Evolutionary conservation across 2,888 invertebrate genomes (phyloP).

Genomic region (Venusia cambrica): DNA sequence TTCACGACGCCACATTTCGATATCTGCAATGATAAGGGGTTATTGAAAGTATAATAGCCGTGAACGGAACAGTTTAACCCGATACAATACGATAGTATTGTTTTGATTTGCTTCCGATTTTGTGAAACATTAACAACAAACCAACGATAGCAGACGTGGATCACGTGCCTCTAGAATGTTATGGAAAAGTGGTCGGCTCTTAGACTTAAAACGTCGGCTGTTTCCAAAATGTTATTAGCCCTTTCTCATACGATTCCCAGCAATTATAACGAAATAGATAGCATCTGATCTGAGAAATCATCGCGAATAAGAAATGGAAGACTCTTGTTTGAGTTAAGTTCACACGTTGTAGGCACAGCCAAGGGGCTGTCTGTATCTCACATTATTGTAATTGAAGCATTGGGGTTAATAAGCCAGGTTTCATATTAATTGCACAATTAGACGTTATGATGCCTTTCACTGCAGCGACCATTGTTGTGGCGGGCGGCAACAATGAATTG

Average conservation of each 20-base stretch:
- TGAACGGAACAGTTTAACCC: constrained; percentile 19
- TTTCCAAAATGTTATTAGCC: constrained; percentile 10
- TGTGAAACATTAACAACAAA: constrained; percentile 11
- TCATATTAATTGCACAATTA: constrained; percentile 60
- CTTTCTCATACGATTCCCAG: constrained; percentile 17
- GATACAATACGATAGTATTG: constrained; percentile 22
- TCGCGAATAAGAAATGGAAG: constrained; percentile 35
- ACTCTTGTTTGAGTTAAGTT: constrained; percentile 37
- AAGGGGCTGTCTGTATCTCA: constrained; percentile 44
- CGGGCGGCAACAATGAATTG: constrained; percentile 46
- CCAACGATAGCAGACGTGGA: constrained; percentile 14
- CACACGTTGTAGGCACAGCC: constrained; percentile 38
- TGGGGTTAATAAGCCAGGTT: constrained; percentile 57
- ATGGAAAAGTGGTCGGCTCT: constrained; percentile 8
- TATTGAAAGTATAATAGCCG: constrained; percentile 29
- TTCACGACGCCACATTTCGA: constrained; percentile 38
- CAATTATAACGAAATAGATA: constrained; percentile 24
- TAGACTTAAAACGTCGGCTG: constrained; percentile 3
- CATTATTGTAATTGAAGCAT: constrained; percentile 56
- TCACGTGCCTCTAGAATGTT: no score
- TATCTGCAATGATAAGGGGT: constrained; percentile 44
- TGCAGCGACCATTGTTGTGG: constrained; percentile 45
- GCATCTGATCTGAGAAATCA: constrained; percentile 30
- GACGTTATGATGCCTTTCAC: constrained; percentile 60
- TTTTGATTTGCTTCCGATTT: constrained; percentile 13